phyloP scores from a whole-genome alignment of 53 echinoderm and acorn worm genomes.

The Arbacia lixula region DNA sequence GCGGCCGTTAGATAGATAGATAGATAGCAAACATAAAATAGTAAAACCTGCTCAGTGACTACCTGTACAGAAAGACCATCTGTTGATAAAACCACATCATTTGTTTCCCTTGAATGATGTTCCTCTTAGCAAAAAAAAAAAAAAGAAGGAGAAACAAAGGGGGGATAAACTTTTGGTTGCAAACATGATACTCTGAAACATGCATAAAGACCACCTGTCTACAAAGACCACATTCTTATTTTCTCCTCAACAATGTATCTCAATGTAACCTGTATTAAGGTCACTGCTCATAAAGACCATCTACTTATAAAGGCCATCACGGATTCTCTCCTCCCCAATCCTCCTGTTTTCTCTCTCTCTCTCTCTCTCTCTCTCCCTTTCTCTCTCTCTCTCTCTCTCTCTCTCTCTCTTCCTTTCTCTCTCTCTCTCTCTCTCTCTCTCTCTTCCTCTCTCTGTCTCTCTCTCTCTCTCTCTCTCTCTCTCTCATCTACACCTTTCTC shows the following conservation, averaged over 20 bases:
- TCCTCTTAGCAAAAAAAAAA: background rate
- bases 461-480: too few relatives aligned
- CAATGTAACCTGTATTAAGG: too few relatives aligned
- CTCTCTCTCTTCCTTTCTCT: background rate
- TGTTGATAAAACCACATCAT: too few relatives aligned
- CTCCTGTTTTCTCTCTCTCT: background rate
- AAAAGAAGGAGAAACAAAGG: too few relatives aligned
- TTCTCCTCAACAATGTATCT: too few relatives aligned
- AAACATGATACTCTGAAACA: too few relatives aligned
- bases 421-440: background rate
- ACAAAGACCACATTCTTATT: too few relatives aligned
- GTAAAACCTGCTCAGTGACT: background rate
- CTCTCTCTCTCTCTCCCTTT: background rate
- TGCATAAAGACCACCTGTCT: too few relatives aligned
- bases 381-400: background rate
- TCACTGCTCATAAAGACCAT: too few relatives aligned
- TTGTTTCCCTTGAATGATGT: background rate
- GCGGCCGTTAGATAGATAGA: slow-evolving; percentile 63
- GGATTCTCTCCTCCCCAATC: too few relatives aligned
- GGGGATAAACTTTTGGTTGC: too few relatives aligned
- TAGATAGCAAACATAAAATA: background rate
- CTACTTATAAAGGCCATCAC: too few relatives aligned
- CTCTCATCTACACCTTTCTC: background rate
- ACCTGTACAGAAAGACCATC: background rate
- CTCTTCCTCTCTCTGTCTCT: background rate